Percentiles rank a stretch among this genome's conserved stretches.
Evolutionary conservation across 1,140 invertebrate species (phyloP).

Genomic region (Drosophila repleta): DNA sequence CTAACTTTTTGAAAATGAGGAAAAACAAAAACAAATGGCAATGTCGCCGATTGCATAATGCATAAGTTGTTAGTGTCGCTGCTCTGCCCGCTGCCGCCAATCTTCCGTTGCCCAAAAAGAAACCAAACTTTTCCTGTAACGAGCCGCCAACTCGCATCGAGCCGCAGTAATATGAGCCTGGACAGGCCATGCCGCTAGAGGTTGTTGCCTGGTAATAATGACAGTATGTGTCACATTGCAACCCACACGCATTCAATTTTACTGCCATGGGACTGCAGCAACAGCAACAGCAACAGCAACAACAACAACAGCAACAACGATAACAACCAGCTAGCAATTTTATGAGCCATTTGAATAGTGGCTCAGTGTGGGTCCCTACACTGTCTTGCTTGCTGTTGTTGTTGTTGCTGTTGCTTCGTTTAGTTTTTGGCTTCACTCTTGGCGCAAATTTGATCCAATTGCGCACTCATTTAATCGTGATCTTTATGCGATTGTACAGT

Average conservation of each 20-base stretch:
- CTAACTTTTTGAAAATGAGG: background rate
- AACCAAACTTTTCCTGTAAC: constrained; percentile 66
- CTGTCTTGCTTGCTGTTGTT: constrained; percentile 23
- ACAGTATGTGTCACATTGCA: constrained; percentile 82
- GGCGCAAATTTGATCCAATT: constrained; percentile 82
- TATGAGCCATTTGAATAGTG: constrained; percentile 67
- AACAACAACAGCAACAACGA: constrained; percentile 30
- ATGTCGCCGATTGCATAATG: constrained; percentile 66
- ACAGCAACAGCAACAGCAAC: constrained; percentile 2
- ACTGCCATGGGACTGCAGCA: constrained; percentile 48
- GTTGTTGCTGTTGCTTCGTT: constrained; percentile 46
- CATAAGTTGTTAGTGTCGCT: constrained; percentile 59
- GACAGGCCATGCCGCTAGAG: constrained; percentile 55
- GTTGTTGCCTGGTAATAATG: constrained; percentile 78
- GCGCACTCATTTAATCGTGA: constrained; percentile 82
- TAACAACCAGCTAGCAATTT: constrained; percentile 60
- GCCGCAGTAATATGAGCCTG: constrained; percentile 72
- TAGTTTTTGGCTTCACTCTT: constrained; percentile 59
- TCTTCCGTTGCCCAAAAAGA: constrained; percentile 29
- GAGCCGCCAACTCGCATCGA: constrained; percentile 64
- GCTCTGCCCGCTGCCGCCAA: constrained; percentile 33
- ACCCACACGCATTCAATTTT: constrained; percentile 82
- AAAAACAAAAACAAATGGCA: constrained; percentile 25
- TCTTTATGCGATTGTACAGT: constrained; percentile 81
- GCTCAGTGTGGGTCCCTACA: constrained; percentile 24